Evolutionary conservation across 1,140 invertebrate species (phyloP).

Genomic region (Drosophila yakuba): DNA sequence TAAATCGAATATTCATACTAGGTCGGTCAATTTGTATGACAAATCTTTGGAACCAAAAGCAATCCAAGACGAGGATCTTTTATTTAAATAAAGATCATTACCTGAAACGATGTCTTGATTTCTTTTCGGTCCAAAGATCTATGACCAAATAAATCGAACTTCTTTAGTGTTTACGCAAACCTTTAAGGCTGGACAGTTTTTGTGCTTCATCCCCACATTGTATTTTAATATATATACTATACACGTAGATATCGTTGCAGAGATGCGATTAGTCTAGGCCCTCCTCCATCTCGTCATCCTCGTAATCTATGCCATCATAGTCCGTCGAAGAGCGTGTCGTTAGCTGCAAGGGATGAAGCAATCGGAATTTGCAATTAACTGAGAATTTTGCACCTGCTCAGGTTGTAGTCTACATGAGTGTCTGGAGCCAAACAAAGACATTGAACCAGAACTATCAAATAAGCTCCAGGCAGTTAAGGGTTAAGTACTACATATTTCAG

Average conservation of each 20-base stretch:
- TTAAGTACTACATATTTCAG: background rate
- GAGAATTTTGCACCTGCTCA: slow-evolving; percentile 32
- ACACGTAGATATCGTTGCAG: slow-evolving; percentile 35
- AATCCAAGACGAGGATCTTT: background rate
- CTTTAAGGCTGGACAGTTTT: slow-evolving; percentile 20
- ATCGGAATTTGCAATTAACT: slow-evolving; percentile 39
- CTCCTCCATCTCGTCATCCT: slow-evolving; percentile 73
- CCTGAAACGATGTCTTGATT: slow-evolving; percentile 2
- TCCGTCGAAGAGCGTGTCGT: slow-evolving; percentile 65
- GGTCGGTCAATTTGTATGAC: slow-evolving; percentile 4
- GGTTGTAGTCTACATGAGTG: slow-evolving; percentile 17
- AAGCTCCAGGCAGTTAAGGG: slow-evolving; percentile 21
- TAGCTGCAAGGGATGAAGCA: slow-evolving; percentile 51
- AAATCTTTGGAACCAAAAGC: background rate
- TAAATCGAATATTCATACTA: slow-evolving; percentile 20
- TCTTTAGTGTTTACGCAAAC: slow-evolving; percentile 10
- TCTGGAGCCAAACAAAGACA: slow-evolving; percentile 44
- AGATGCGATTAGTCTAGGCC: slow-evolving; percentile 61
- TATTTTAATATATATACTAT: slow-evolving; percentile 46
- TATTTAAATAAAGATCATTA: too few species aligned
- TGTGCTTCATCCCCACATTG: slow-evolving; percentile 37
- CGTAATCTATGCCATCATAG: slow-evolving; percentile 75
- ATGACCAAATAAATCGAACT: background rate
- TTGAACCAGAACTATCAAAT: slow-evolving; percentile 33
- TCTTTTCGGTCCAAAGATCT: slow-evolving; percentile 6